Conservation (phyloP, 2,888 invertebrate genomes). For the Drosophila conformis region DNA sequence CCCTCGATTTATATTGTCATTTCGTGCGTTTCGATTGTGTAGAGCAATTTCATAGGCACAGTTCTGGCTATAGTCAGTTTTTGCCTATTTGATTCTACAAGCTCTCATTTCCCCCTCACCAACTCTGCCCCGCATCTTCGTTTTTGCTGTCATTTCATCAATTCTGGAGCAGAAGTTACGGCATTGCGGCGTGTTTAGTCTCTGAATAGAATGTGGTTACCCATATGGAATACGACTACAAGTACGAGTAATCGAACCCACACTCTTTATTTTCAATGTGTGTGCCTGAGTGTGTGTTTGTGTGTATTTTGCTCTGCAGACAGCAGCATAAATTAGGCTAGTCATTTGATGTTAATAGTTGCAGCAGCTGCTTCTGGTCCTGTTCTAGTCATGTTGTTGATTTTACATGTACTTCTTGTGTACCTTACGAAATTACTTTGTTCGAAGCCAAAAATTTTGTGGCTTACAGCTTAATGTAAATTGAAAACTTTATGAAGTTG, state of each 20-base stretch:
- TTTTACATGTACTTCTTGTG: slow-evolving; percentile 57
- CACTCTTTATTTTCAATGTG: background rate
- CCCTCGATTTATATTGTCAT: slow-evolving; percentile 85
- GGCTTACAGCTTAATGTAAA: slow-evolving; percentile 4
- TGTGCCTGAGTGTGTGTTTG: background rate
- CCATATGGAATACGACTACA: slow-evolving; percentile 41
- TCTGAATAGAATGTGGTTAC: slow-evolving; percentile 63
- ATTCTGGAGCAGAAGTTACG: slow-evolving; percentile 68
- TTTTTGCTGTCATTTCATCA: slow-evolving; percentile 66
- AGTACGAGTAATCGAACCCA: slow-evolving; percentile 17
- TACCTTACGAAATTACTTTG: slow-evolving; percentile 66
- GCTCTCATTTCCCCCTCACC: background rate
- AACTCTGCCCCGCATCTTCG: background rate
- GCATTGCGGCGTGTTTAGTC: slow-evolving; percentile 71
- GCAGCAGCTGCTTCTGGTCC: slow-evolving; percentile 49
- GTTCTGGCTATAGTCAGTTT: slow-evolving; percentile 11
- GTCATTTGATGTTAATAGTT: slow-evolving; percentile 76
- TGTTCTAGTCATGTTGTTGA: slow-evolving; percentile 42
- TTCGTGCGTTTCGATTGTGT: slow-evolving; percentile 81
- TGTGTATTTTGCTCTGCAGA: slow-evolving; percentile 39
- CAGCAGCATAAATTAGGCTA: slow-evolving; percentile 72
- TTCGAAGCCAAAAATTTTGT: background rate
- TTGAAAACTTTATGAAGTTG: slow-evolving; percentile 4
- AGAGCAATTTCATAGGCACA: slow-evolving; percentile 62
- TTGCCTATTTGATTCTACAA: slow-evolving; percentile 42